Evolutionary conservation across 2,888 invertebrate species (phyloP).

Genomic region (Napeogenes sylphis): DNA sequence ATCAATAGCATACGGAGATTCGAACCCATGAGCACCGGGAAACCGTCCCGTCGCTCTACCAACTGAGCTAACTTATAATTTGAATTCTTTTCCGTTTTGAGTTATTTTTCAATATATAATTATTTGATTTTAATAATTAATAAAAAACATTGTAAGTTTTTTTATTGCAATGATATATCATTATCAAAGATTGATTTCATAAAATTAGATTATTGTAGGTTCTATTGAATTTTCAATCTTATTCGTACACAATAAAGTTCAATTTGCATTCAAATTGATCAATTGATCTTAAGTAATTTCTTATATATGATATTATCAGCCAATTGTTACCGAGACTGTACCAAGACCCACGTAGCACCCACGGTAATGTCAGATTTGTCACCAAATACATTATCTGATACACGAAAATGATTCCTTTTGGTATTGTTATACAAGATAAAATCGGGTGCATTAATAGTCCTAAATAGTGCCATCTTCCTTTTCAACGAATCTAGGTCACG

Average conservation of each 20-base stretch:
- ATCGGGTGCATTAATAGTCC: background rate
- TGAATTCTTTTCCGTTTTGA: too few relatives aligned
- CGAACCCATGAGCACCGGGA: too few relatives aligned
- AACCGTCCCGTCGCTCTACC: too few relatives aligned
- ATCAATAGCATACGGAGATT: too few relatives aligned
- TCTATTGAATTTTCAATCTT: too few relatives aligned
- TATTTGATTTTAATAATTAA: too few relatives aligned
- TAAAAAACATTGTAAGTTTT: too few relatives aligned
- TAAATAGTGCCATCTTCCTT: background rate
- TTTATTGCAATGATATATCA: too few relatives aligned
- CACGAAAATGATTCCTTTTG: background rate
- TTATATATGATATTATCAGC: conserved; percentile 12
- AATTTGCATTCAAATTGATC: background rate
- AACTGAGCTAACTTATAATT: too few relatives aligned
- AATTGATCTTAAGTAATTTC: background rate
- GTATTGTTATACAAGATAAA: background rate
- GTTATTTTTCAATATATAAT: too few relatives aligned
- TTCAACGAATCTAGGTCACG: background rate
- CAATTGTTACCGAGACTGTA: conserved; percentile 15
- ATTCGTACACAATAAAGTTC: background rate
- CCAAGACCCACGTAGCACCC: conserved; percentile 8
- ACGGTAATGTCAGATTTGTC: conserved; percentile 2
- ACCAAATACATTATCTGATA: background rate
- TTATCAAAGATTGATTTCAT: too few relatives aligned
- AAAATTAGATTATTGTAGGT: too few relatives aligned